These are phyloP conservation scores for Dryocosmus kuriphilus DNA, from an alignment of 2,888 invertebrate species.

Conservation along the genomic window DNA sequence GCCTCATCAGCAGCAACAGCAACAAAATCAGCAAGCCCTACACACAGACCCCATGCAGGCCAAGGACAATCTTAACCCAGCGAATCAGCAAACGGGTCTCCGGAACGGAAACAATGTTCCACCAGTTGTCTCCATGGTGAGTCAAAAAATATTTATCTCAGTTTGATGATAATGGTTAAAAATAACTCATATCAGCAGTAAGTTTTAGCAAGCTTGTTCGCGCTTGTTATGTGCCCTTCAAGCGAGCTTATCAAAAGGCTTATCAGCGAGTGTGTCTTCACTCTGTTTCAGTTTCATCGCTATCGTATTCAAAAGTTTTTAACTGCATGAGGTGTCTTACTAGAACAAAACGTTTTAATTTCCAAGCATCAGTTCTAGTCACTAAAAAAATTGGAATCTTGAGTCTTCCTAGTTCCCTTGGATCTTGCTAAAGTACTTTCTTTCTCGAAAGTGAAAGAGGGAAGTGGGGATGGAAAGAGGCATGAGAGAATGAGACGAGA, in stretches of 20 bases:
- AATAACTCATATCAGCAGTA: constrained; percentile 4
- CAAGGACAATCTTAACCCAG: constrained; percentile 75
- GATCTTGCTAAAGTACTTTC: constrained; percentile 49
- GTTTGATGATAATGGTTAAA: neutral
- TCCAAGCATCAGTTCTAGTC: neutral
- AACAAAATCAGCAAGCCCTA: constrained; percentile 68
- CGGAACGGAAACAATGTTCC: constrained; percentile 76
- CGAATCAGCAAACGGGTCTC: constrained; percentile 73
- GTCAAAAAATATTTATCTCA: constrained; percentile 48
- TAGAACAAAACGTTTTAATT: neutral
- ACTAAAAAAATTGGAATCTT: neutral
- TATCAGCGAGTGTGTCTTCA: constrained; percentile 61
- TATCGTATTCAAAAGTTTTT: constrained; percentile 45
- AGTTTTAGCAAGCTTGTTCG: neutral
- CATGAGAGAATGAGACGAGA: constrained; percentile 44
- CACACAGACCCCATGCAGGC: constrained; percentile 76
- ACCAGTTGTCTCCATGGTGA: constrained; percentile 76
- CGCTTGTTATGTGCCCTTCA: constrained; percentile 1
- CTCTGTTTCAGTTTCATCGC: constrained; percentile 60
- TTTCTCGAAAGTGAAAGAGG: constrained; percentile 57
- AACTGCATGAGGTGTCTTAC: neutral
- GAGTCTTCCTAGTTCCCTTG: neutral
- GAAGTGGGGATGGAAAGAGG: constrained; percentile 19
- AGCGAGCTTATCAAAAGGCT: constrained; percentile 50
- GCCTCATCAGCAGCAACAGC: constrained; percentile 69